Conservation (phyloP, 1,140 invertebrate genomes). For the Monochamus saltuarius region DNA sequence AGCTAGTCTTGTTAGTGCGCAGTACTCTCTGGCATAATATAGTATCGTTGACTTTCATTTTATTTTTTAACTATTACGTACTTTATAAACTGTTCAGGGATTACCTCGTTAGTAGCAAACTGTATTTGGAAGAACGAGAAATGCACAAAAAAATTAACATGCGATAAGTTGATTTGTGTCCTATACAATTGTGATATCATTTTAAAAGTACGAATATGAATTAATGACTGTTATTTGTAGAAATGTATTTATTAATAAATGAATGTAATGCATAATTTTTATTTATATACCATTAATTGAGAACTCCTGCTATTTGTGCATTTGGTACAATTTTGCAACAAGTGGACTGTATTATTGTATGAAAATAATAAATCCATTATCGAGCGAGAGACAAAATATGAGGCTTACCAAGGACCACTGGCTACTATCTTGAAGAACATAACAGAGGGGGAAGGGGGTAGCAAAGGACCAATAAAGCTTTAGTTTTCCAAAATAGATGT, state of each 20-base stretch:
- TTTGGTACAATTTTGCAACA: too few species aligned
- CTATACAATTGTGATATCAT: not conserved
- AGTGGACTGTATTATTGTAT: too few species aligned
- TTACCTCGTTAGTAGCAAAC: constrained; percentile 78
- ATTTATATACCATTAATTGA: too few species aligned
- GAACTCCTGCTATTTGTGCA: too few species aligned
- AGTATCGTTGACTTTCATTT: constrained; percentile 77
- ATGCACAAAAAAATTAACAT: constrained; percentile 17
- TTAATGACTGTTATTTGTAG: not conserved
- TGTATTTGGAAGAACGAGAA: constrained; percentile 60
- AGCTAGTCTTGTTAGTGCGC: constrained; percentile 75
- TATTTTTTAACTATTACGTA: constrained; percentile 89
- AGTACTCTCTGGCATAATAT: constrained; percentile 90
- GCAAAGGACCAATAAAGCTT: too few species aligned
- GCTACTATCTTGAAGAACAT: too few species aligned
- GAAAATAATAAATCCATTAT: too few species aligned
- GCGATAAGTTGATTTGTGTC: not conserved
- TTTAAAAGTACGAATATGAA: not conserved
- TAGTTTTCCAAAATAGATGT: too few species aligned
- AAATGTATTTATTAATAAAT: constrained; percentile 2
- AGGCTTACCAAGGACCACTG: too few species aligned
- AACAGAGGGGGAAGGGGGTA: too few species aligned
- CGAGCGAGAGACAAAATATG: too few species aligned
- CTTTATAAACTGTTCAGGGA: constrained; percentile 87
- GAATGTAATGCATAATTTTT: too few species aligned